These are phyloP conservation scores for Hyposoter dolosus DNA, from an alignment of 2,888 invertebrate genomes.

Conservation along the genomic window DNA sequence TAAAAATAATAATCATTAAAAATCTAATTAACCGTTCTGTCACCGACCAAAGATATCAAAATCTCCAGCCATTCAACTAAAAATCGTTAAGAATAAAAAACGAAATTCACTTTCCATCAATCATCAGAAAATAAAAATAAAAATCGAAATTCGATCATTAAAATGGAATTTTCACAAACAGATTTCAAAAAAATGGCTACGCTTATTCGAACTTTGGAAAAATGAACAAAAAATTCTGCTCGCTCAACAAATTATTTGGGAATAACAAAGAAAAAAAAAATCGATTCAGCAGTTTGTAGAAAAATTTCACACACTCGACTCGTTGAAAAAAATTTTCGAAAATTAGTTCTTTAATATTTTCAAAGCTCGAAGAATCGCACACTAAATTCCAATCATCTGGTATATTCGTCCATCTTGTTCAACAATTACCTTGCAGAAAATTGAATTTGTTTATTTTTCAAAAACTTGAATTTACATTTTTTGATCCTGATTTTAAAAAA, in stretches of 20 bases:
- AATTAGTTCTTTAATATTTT: background rate
- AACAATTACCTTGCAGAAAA: background rate
- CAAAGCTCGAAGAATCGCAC: background rate
- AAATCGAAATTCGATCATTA: background rate
- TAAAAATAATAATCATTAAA: background rate
- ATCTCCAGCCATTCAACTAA: background rate
- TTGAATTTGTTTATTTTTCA: background rate
- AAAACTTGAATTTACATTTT: background rate
- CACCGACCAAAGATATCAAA: background rate
- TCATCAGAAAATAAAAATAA: background rate
- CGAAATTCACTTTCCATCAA: background rate
- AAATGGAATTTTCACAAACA: background rate
- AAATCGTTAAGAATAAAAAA: background rate
- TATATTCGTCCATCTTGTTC: background rate
- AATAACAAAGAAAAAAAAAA: background rate
- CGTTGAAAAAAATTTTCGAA: background rate
- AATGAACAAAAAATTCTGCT: background rate
- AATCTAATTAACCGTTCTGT: background rate
- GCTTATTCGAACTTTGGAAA: constrained; percentile 7
- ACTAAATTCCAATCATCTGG: background rate
- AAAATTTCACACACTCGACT: background rate
- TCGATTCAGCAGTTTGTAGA: background rate
- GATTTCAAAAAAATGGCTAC: background rate
- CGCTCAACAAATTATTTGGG: background rate
- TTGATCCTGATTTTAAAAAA: background rate